Evolutionary conservation across 2,797 vertebrate species (phyloP).

Genomic region (Halcyon badia): DNA sequence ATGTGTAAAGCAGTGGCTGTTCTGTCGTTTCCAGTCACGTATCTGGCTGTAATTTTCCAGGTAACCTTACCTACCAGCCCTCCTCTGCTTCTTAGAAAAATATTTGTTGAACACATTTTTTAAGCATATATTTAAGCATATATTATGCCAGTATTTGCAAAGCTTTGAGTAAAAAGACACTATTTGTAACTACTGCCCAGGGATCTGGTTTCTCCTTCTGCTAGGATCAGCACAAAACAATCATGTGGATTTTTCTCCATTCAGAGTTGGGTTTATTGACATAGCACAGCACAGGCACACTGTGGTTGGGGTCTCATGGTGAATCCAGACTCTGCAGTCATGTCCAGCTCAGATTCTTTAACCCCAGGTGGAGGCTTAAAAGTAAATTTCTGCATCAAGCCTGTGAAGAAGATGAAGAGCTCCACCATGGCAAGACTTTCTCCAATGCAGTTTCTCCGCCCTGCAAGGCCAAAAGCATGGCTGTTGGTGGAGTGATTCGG

Average conservation of each 20-base stretch:
- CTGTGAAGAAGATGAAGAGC: conserved; percentile 80
- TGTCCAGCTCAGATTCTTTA: conserved; percentile 64
- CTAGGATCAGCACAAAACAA: background rate
- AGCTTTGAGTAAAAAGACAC: background rate
- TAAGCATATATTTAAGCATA: background rate
- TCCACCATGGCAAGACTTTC: conserved; percentile 78
- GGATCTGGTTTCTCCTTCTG: background rate
- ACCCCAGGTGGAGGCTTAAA: conserved; percentile 65
- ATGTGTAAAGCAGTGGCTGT: background rate
- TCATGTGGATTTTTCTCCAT: background rate
- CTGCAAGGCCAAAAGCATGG: conserved; percentile 33
- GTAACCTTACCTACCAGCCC: background rate
- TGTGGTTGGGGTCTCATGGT: conserved; percentile 49
- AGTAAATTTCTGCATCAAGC: conserved; percentile 75
- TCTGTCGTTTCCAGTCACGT: background rate
- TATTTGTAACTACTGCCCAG: background rate
- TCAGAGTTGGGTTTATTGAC: background rate
- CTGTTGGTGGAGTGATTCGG: background rate
- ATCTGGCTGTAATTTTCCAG: background rate
- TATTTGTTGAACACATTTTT: background rate
- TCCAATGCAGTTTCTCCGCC: conserved; percentile 68
- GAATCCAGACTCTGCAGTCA: conserved; percentile 39
- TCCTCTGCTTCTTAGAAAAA: background rate
- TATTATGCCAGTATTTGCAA: background rate
- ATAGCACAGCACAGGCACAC: background rate